Conservation (phyloP, 2,888 invertebrate genomes). For the Caenorhabditis zanzibari region DNA sequence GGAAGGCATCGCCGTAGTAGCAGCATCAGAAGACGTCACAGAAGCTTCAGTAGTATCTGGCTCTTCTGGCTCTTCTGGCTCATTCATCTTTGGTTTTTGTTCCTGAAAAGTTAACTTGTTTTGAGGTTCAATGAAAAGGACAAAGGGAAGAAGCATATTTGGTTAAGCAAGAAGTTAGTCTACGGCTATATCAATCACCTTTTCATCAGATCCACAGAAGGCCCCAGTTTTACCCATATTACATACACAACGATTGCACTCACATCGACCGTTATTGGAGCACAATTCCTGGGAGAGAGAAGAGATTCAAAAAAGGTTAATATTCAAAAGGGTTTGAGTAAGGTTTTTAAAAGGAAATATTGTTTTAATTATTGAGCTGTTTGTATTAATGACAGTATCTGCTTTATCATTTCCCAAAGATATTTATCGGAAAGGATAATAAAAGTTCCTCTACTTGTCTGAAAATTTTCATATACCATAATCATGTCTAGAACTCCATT, state of each 20-base stretch:
- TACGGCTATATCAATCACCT: constrained; percentile 25
- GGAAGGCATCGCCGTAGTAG: constrained; percentile 2
- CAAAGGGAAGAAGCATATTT: neutral
- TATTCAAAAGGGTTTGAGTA: constrained; percentile 24
- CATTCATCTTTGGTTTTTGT: constrained; percentile 1
- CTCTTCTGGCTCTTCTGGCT: constrained; percentile 7
- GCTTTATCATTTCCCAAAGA: too few species aligned
- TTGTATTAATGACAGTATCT: too few species aligned
- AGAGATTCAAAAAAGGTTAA: too few species aligned
- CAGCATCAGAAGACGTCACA: neutral
- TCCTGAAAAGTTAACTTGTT: constrained; percentile 3
- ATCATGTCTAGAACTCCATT: too few species aligned
- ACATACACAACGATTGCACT: constrained; percentile 82
- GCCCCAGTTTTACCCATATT: constrained; percentile 80
- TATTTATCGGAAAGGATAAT: too few species aligned
- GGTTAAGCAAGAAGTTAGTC: neutral
- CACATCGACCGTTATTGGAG: constrained; percentile 79
- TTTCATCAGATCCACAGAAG: constrained; percentile 75
- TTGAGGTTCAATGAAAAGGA: neutral
- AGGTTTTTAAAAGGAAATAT: too few species aligned
- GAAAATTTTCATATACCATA: too few species aligned
- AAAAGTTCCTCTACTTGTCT: too few species aligned
- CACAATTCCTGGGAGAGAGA: constrained; percentile 78
- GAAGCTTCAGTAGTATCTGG: constrained; percentile 2
- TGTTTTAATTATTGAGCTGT: too few species aligned